Percentiles rank a stretch among this genome's conserved stretches.
These are phyloP conservation scores for Diloba caeruleocephala DNA, from an alignment of 2,888 invertebrate genomes.

Conservation along the genomic window DNA sequence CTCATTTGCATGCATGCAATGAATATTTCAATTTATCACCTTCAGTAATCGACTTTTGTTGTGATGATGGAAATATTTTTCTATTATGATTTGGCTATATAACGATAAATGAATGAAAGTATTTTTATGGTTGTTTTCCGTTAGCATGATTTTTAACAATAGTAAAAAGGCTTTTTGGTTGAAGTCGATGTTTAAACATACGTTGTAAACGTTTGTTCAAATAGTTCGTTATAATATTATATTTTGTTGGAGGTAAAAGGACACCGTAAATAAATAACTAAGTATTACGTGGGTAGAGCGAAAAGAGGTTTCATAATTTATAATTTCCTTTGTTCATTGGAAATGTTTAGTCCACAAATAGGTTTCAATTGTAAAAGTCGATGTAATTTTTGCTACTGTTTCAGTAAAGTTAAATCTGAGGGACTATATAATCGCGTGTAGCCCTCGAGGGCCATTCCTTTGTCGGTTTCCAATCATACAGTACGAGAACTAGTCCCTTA, in stretches of 20 bases:
- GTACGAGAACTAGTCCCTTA: conserved; percentile 80
- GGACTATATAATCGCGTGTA: conserved; percentile 65
- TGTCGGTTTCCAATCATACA: conserved; percentile 79
- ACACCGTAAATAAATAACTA: conserved; percentile 7
- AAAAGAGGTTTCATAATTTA: conserved; percentile 11
- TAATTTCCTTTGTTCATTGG: conserved; percentile 19
- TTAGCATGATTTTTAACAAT: conserved; percentile 34
- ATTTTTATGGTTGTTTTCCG: conserved; percentile 55
- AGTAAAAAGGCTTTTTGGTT: conserved; percentile 39
- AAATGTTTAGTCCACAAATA: conserved; percentile 33
- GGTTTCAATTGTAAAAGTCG: conserved; percentile 56
- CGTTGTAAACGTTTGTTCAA: conserved; percentile 26
- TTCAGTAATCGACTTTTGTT: conserved; percentile 74
- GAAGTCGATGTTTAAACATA: conserved; percentile 40
- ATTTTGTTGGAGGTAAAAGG: conserved; percentile 9
- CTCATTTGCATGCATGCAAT: conserved; percentile 79
- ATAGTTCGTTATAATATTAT: conserved; percentile 21
- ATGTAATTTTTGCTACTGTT: conserved; percentile 73
- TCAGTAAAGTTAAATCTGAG: conserved; percentile 67
- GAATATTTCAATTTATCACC: conserved; percentile 78
- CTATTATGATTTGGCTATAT: conserved; percentile 69
- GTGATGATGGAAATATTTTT: conserved; percentile 72
- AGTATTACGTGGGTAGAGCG: background rate
- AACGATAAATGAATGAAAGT: conserved; percentile 67
- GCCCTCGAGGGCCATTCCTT: conserved; percentile 66